Base-by-base conservation (phyloP, 2,113 vertebrate species). In the Hucho hucho region DNA sequence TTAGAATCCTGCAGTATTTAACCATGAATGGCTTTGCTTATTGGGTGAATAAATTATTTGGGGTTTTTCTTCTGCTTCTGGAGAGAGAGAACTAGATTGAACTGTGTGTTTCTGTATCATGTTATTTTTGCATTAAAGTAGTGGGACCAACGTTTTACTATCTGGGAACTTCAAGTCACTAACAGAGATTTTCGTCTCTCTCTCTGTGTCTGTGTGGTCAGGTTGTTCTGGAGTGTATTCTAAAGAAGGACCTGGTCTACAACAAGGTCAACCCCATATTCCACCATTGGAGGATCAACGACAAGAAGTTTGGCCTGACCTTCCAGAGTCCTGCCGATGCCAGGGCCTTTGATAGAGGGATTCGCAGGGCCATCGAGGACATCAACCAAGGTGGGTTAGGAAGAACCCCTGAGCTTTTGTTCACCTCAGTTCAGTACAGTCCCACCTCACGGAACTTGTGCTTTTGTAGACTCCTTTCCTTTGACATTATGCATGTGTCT, bases 261-360 rank as follows among this genome's bases (percentile, higher is more conserved):
- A 99, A 99, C 93, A 99, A 98, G 89, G 97, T 99, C 91, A 99
- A 92, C 82, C 98, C 98, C 92, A 99, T 98, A 85, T 99, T 99
- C 93, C 98, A 99, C 92, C 98, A 99, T 93, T 99, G 98, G 98
- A 96, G 96, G 92, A 97, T 99, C 87, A 96, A 97, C 85, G 95
- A 98, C 87, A 98, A 98, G 86, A 99, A 98, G 92, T 99, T 99
- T 79, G 98, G 98, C 83, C 95, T 99, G 89, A 99, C 98, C n/a
- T 99, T 99, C 93, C 98, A 98, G 90, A 99, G 97, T 92, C 98
- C 98, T 37, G 98, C 98, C 58, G 98, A 99, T 78, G 98, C 97
- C 74, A 92, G 98, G 82, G 98, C 98, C n/a, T 99, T 99, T 75
- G 97, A 99, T 85, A 93, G 98, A 86, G 98, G 98, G 28, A 95